Evolutionary conservation across 2,797 vertebrate genomes (phyloP).

Genomic region (Muscicapa striata): DNA sequence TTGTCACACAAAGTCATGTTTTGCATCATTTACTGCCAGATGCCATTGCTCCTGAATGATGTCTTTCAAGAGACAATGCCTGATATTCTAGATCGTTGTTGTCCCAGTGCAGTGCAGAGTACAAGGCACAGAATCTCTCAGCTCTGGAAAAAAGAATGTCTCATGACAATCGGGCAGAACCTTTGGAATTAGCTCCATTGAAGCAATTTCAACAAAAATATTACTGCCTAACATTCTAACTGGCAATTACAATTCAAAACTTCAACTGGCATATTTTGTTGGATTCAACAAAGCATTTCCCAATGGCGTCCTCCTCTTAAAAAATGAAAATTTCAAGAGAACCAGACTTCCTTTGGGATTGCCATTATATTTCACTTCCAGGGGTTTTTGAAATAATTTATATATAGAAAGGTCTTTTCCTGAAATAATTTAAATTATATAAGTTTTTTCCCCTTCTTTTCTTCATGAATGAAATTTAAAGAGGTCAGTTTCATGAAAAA

Average conservation of each 20-base stretch:
- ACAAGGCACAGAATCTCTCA: not conserved
- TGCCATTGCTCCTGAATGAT: not conserved
- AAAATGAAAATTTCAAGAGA: not conserved
- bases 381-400: not conserved
- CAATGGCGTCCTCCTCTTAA: not conserved
- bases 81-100: not conserved
- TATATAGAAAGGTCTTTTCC: not conserved
- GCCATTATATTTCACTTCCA: not conserved
- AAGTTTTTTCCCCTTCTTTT: not conserved
- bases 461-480: not conserved
- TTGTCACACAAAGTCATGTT: not conserved
- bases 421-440: accelerated
- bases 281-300: not conserved
- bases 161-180: not conserved
- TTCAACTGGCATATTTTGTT: not conserved
- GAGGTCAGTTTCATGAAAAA: not conserved
- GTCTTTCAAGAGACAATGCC: not conserved
- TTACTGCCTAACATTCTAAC: not conserved
- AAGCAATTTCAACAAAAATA: not conserved
- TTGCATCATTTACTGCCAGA: conserved; percentile 12
- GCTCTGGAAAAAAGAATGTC: not conserved
- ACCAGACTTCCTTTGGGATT: not conserved
- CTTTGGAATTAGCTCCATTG: not conserved
- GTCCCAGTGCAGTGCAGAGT: not conserved
- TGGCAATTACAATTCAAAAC: not conserved